A percentile compares a stretch with the other conserved stretches of the same genome.
Conservation (phyloP, 2,888 invertebrate species). For the Poecilobothrus nobilitatus region DNA sequence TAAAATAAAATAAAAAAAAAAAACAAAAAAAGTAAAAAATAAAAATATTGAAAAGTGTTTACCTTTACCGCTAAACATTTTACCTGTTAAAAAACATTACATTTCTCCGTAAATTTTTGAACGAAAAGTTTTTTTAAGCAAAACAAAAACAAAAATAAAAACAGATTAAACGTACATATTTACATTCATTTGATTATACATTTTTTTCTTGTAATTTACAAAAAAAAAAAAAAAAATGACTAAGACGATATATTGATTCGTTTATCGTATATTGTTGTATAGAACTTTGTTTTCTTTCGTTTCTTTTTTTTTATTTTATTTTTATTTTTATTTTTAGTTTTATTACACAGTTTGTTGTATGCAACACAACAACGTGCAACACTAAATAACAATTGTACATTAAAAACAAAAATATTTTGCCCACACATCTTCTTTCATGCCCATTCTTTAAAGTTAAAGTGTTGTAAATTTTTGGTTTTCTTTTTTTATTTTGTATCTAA, state of each 20-base stretch:
- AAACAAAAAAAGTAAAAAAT: background rate
- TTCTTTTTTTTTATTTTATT: no score
- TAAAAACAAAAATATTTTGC: background rate
- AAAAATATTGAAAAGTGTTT: background rate
- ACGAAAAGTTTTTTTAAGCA: no score
- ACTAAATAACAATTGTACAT: no score
- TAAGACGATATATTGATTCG: background rate
- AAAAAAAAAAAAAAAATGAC: no score
- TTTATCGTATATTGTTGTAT: background rate
- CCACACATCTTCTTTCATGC: background rate
- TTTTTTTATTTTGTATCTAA: background rate
- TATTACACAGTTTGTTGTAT: no score
- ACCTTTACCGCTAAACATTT: slow-evolving; percentile 5
- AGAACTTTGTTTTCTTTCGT: background rate
- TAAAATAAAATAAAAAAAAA: background rate
- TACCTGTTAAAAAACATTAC: background rate
- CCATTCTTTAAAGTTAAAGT: no score
- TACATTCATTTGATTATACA: no score
- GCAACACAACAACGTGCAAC: no score
- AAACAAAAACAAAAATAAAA: no score
- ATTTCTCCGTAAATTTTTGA: background rate
- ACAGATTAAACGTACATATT: no score
- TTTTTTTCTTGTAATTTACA: background rate
- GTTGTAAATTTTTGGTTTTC: no score
- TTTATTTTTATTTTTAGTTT: background rate